These are phyloP conservation scores for Epinephelus fuscoguttatus DNA, from an alignment of 2,113 vertebrate species.

Conservation along the genomic window DNA sequence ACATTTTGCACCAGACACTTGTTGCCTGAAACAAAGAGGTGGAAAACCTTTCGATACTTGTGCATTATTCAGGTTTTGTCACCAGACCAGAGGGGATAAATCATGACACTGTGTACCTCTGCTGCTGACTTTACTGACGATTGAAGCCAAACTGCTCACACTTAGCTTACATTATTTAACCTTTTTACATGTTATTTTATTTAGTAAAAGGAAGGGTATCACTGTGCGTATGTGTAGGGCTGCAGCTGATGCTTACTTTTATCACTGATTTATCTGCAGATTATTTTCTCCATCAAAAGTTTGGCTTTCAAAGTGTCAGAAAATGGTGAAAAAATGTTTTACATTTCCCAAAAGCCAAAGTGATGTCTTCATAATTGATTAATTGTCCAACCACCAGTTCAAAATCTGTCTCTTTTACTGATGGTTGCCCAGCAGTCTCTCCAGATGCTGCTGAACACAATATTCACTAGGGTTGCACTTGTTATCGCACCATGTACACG, in stretches of 20 bases:
- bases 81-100: not conserved
- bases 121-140: slow-evolving; percentile 10
- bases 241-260: not conserved
- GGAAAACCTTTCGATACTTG: slow-evolving; percentile 21
- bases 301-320: not conserved
- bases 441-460: too few relatives aligned
- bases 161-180: not conserved
- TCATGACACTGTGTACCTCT: not conserved
- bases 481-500: too few relatives aligned
- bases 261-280: not conserved
- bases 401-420: not conserved
- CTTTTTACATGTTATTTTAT: not conserved
- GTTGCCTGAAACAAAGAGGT: not conserved
- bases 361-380: not conserved
- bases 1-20: slow-evolving; percentile 36
- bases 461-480: too few relatives aligned
- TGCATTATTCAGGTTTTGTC: slow-evolving; percentile 11
- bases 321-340: not conserved
- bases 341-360: not conserved
- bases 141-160: not conserved
- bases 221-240: not conserved
- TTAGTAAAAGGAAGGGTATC: not conserved
- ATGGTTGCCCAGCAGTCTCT: too few relatives aligned
- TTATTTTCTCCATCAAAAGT: not conserved
- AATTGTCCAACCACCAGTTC: not conserved